These are phyloP conservation scores for Halichoeres trimaculatus DNA, from an alignment of 2,113 vertebrate genomes.

Conservation along the genomic window DNA sequence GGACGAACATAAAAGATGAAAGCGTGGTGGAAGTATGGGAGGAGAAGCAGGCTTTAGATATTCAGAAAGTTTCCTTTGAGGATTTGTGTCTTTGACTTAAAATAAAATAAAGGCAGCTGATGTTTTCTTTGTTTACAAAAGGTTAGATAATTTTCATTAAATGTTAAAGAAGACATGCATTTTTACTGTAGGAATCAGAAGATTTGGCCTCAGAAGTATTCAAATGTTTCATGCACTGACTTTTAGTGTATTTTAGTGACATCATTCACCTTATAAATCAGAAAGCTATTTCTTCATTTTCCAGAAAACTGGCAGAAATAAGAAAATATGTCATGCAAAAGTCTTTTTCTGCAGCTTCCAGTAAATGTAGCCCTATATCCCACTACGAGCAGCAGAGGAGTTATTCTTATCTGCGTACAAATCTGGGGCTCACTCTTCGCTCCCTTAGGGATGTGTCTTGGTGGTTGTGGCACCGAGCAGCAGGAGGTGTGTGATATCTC, in stretches of 20 bases:
- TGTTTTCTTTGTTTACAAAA: neutral
- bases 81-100: neutral
- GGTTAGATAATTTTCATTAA: neutral
- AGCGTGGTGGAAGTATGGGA: neutral
- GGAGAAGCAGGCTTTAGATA: slow-evolving; percentile 4
- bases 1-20: slow-evolving; percentile 16
- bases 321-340: slow-evolving; percentile 21
- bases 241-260: no score
- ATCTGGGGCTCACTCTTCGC: slow-evolving; percentile 23
- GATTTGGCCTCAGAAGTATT: no score
- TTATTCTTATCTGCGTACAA: slow-evolving; percentile 54
- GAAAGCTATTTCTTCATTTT: slow-evolving; percentile 19
- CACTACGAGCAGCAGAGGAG: slow-evolving; percentile 21
- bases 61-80: neutral
- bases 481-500: slow-evolving; percentile 58
- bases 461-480: slow-evolving; percentile 43
- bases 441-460: slow-evolving; percentile 41
- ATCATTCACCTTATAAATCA: neutral
- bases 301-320: neutral
- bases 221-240: no score
- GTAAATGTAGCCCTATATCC: slow-evolving; percentile 32
- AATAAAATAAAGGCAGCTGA: neutral
- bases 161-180: neutral
- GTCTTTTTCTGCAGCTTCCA: slow-evolving; percentile 4
- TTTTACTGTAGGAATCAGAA: no score